Evolutionary conservation across 37 sponge, comb jelly and placozoan genomes (phyloP).

Genomic region (Chondrilla cf. caribensis): DNA sequence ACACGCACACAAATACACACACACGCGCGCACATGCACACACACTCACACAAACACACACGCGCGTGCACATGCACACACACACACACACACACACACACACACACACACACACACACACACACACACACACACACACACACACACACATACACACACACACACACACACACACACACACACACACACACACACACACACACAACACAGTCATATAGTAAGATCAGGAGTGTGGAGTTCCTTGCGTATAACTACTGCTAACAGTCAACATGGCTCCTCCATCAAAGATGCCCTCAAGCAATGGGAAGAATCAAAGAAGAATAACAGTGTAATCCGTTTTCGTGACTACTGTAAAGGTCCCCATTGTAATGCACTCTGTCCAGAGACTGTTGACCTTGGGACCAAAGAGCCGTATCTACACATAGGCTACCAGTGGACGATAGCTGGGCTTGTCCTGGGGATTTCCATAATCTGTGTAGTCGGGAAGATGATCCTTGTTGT

Average conservation of each 20-base stretch:
- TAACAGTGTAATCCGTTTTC: conserved; percentile 4
- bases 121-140: too few species aligned
- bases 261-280: not conserved
- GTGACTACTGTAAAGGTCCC: conserved; percentile 51
- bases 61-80: too few species aligned
- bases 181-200: too few species aligned
- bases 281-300: conserved; percentile 28
- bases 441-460: not conserved
- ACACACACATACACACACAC: too few species aligned
- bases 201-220: not conserved
- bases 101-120: too few species aligned
- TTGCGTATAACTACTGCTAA: not conserved
- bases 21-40: too few species aligned
- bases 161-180: too few species aligned
- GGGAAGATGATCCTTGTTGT: not conserved
- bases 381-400: conserved; percentile 32
- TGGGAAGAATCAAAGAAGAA: conserved; percentile 9
- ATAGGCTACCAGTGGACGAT: conserved; percentile 3
- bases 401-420: not conserved
- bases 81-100: too few species aligned
- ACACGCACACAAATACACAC: too few species aligned
- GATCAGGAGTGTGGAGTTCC: conserved; percentile 7
- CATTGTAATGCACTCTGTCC: conserved; percentile 64
- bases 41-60: too few species aligned
- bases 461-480: not conserved